phyloP scores from a whole-genome alignment of 2,797 vertebrate genomes.

The Macropodus opercularis region DNA sequence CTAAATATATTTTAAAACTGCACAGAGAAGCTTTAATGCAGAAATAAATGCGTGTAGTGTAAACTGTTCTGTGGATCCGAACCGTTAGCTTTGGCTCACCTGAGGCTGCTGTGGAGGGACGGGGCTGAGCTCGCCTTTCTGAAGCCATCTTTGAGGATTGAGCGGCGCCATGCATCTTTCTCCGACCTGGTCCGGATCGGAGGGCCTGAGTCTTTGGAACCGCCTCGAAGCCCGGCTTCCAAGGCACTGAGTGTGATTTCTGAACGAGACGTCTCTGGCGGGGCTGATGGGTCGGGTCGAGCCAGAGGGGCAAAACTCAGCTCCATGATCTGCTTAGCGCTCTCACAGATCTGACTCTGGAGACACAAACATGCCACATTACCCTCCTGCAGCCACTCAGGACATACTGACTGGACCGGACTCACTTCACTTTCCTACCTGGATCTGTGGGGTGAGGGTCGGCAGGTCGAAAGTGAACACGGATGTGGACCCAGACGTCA shows the following conservation, averaged over 20 bases:
- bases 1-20: too few species aligned
- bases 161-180: conserved; percentile 47
- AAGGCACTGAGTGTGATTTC: conserved; percentile 48
- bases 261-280: conserved; percentile 52
- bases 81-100: conserved; percentile 48
- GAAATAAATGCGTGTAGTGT: too few species aligned
- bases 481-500: conserved; percentile 90
- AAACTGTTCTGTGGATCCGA: neutral
- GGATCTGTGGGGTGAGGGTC: conserved; percentile 86
- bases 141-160: conserved; percentile 62
- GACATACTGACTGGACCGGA: rapidly evolving
- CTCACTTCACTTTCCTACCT: conserved; percentile 55
- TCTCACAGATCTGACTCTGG: conserved; percentile 86
- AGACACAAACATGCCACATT: conserved; percentile 14
- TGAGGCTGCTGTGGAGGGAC: conserved; percentile 50
- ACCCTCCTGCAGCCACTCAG: neutral
- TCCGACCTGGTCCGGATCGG: conserved; percentile 40
- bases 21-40: too few species aligned
- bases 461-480: conserved; percentile 94
- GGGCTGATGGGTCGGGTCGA: conserved; percentile 40
- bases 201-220: conserved; percentile 38
- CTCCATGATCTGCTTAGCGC: conserved; percentile 86
- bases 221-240: conserved; percentile 23
- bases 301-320: conserved; percentile 89
- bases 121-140: conserved; percentile 67